Conservation (phyloP, 2,797 vertebrate genomes). For the Intellagama lesueurii region DNA sequence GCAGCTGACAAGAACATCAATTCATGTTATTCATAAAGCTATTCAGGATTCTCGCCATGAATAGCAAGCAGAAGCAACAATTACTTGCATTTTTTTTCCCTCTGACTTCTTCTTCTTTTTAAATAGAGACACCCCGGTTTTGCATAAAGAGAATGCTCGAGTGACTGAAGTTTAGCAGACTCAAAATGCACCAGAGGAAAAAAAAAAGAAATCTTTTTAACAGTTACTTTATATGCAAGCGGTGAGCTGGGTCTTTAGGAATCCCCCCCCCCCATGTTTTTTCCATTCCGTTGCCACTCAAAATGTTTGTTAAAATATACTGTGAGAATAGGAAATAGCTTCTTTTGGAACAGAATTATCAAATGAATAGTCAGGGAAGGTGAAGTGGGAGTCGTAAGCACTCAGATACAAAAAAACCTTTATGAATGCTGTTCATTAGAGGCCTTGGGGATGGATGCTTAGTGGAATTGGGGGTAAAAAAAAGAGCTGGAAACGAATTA, state of each 20-base stretch:
- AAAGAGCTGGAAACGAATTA: too few relatives aligned
- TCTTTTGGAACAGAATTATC: conserved; percentile 2
- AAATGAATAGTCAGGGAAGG: neutral
- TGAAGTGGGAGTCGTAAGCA: neutral
- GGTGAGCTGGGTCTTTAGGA: neutral
- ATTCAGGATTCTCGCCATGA: conserved; percentile 57
- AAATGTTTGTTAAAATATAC: conserved; percentile 12
- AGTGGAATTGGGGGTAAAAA: neutral
- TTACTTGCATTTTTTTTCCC: conserved; percentile 49
- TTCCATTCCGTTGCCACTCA: neutral
- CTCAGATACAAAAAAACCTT: neutral
- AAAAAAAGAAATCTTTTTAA: conserved; percentile 39
- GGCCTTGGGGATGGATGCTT: neutral
- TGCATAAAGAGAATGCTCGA: conserved; percentile 48
- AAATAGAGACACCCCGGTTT: conserved; percentile 23
- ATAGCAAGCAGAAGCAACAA: conserved; percentile 57
- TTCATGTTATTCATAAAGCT: conserved; percentile 69
- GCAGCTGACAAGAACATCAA: conserved; percentile 71
- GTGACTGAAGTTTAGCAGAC: conserved; percentile 44
- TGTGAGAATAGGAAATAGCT: neutral
- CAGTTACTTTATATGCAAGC: neutral
- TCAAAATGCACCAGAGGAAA: conserved; percentile 26
- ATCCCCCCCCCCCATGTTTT: neutral
- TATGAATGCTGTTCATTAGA: too few relatives aligned
- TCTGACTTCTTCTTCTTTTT: neutral